Conservation (phyloP, 2,888 invertebrate species). For the Calameuta filiformis region DNA sequence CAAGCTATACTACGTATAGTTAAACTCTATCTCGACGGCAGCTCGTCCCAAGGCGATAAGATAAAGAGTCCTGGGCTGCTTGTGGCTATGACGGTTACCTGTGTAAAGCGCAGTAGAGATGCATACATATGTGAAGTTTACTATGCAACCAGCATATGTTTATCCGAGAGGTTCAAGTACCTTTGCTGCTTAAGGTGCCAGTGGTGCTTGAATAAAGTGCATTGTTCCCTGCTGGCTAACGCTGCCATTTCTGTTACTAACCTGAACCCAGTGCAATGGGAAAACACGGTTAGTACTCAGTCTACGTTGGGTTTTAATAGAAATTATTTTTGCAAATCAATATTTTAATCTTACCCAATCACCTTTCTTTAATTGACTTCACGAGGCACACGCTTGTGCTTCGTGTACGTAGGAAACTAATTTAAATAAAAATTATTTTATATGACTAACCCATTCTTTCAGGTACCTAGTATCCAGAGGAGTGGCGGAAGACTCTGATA, state of each 20-base stretch:
- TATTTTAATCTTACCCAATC: neutral
- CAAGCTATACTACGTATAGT: neutral
- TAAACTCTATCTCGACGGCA: slow-evolving; percentile 8
- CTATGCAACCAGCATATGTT: neutral
- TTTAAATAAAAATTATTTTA: neutral
- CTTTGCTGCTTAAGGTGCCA: neutral
- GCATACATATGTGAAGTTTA: neutral
- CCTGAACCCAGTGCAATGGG: neutral
- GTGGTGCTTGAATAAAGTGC: slow-evolving; percentile 6
- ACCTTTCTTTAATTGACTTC: neutral
- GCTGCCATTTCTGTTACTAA: neutral
- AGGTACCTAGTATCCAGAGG: neutral
- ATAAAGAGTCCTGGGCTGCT: slow-evolving; percentile 30
- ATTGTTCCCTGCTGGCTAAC: neutral
- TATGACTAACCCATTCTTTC: neutral
- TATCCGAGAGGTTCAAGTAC: slow-evolving; percentile 1
- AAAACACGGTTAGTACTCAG: neutral
- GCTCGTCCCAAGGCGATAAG: slow-evolving; percentile 39
- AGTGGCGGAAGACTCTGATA: neutral
- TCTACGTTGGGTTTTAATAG: neutral
- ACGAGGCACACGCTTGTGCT: neutral
- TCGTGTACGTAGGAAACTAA: neutral
- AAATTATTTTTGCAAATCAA: neutral
- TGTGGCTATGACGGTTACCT: neutral
- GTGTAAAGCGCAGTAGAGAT: neutral